These are phyloP conservation scores for Notarius quadriscutis DNA, from an alignment of 2,113 vertebrate genomes.

Conservation along the genomic window DNA sequence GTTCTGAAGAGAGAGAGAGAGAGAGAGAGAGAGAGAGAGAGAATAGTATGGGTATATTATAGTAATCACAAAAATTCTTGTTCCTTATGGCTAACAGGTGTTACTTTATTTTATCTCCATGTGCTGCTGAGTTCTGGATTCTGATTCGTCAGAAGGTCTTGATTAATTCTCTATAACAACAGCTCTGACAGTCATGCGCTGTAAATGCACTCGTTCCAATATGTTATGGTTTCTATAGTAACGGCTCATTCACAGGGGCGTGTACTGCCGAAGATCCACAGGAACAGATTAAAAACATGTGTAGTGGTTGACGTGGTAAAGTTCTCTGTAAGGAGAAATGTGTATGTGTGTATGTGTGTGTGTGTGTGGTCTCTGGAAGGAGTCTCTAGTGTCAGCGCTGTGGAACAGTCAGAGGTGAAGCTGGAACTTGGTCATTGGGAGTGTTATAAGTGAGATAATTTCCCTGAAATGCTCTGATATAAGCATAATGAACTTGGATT, in stretches of 20 bases:
- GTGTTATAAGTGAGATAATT: neutral
- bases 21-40: neutral
- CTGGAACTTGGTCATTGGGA: neutral
- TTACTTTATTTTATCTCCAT: neutral
- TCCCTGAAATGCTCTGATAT: neutral
- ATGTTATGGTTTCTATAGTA: neutral
- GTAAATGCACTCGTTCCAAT: neutral
- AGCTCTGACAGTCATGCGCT: neutral
- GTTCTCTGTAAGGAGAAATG: neutral
- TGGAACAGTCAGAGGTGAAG: neutral
- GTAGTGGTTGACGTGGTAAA: neutral
- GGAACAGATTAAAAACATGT: neutral
- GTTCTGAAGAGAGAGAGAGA: neutral
- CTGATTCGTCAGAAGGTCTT: neutral
- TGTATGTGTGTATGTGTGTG: too few species aligned
- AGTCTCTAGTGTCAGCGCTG: neutral
- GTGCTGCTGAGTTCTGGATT: neutral
- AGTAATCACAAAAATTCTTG: neutral
- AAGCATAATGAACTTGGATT: neutral
- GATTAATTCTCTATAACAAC: neutral
- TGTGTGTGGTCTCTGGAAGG: neutral
- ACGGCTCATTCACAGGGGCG: neutral
- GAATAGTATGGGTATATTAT: neutral
- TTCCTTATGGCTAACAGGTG: neutral
- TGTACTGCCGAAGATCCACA: neutral